phyloP scores from a whole-genome alignment of 2,888 invertebrate species.

The Deroplatys truncata region DNA sequence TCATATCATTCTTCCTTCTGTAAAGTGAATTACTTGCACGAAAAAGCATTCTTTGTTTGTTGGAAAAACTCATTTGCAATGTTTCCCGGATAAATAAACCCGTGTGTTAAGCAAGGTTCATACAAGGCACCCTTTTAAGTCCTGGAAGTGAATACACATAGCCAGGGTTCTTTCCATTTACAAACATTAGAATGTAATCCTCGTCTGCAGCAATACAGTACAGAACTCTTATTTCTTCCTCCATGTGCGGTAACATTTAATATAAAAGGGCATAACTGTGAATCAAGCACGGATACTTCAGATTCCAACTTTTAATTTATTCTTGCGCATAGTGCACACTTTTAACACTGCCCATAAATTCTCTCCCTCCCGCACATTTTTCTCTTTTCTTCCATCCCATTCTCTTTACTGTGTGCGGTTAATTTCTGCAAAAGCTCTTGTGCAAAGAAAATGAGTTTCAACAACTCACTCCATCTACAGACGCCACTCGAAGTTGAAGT shows the following conservation, averaged over 20 bases:
- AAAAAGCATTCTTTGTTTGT: too few relatives aligned
- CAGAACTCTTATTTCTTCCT: too few relatives aligned
- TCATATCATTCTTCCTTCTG: too few relatives aligned
- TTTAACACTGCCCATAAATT: not conserved
- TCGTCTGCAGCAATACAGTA: too few relatives aligned
- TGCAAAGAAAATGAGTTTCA: not conserved
- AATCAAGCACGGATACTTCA: not conserved
- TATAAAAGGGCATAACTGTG: not conserved
- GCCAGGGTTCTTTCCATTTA: too few relatives aligned
- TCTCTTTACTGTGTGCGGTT: not conserved
- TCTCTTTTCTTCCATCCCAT: not conserved
- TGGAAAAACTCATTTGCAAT: too few relatives aligned
- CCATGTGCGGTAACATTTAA: not conserved
- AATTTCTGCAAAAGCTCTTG: not conserved
- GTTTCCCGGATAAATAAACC: too few relatives aligned
- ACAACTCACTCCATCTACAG: not conserved
- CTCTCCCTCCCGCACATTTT: not conserved
- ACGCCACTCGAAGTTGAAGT: not conserved
- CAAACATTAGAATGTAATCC: too few relatives aligned
- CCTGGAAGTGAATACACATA: too few relatives aligned
- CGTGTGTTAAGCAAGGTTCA: too few relatives aligned
- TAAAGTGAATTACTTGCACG: too few relatives aligned
- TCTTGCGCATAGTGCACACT: not conserved
- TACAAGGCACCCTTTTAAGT: too few relatives aligned
- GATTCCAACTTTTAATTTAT: not conserved